Evolutionary conservation across 1,140 invertebrate species (phyloP), one percentile per base, ranked within the genome.

Genomic region (Cherax quadricarinatus): DNA sequence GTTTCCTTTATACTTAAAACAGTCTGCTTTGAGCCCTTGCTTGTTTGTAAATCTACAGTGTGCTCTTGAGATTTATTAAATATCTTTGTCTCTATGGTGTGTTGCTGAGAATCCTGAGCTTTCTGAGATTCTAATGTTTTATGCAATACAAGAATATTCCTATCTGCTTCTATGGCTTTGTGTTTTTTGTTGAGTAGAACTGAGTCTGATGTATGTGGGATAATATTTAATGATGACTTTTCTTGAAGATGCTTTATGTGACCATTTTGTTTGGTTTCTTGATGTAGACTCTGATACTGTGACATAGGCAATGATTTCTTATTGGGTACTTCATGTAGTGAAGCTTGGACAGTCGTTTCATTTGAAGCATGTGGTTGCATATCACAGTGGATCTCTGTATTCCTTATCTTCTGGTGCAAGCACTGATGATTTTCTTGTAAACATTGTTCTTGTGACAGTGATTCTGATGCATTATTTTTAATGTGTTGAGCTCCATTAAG

Each of bases 171-270:
- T 57, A 57, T 4, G 30, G 18, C 53, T n/a, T 24, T 24, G 1
- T 41, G 73, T 16, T n/a, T 21, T 12, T 62, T 79, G 80, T 88
- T 53, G 21, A 88, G 4, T 49, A 48, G 62, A 4, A 2, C 21
- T 79, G 86, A 48, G 6, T 88, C 78, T 62, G 86, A 81, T n/a
- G 81, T 30, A 18, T 88, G 86, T 48, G 80, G 86, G 30, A 88
- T n/a, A 62, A 88, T 81, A 88, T 80, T 41, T 18, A 81, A 79
- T 12, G 86, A 81, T 30, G 48, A 41, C 6, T 88, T 88, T 80
- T 88, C 86, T 62, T 75, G 75, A 18, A 62, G 18, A 70, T 66
- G 83, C 14, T 60, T n/a, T 18, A n/a, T 30, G 21, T 78, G 51
- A 4, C 9, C 7, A 24, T 18, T 14, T 14, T 60, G 49, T 66